Percentiles rank a stretch among this genome's conserved stretches.
phyloP scores from a whole-genome alignment of 1,140 invertebrate genomes.

The Sycophila sp. region DNA sequence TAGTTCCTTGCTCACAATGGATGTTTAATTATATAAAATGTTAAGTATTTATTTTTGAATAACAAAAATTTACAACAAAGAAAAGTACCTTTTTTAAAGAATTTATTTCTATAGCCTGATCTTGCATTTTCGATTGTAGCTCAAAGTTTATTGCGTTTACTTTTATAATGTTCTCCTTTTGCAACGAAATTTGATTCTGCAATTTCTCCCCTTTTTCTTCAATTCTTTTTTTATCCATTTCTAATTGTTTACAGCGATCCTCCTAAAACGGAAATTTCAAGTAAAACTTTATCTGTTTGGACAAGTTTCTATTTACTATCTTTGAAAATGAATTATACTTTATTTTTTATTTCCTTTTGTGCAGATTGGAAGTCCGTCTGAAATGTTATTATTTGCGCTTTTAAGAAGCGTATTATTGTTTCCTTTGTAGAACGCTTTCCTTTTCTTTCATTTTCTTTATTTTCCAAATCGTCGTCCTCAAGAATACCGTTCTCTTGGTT shows the following conservation, averaged over 20 bases:
- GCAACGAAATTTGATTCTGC: slow-evolving; percentile 52
- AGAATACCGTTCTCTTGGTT: too few relatives aligned
- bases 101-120: slow-evolving; percentile 58
- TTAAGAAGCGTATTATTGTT: slow-evolving; percentile 55
- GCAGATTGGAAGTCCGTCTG: slow-evolving; percentile 57
- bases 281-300: too few relatives aligned
- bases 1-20: too few relatives aligned
- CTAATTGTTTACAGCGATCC: slow-evolving; percentile 58
- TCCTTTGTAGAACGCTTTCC: slow-evolving; percentile 43
- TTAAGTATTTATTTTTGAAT: slow-evolving; percentile 5
- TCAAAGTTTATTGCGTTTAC: slow-evolving; percentile 53
- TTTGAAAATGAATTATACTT: slow-evolving; percentile 47
- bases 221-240: slow-evolving; percentile 58
- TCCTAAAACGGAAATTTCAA: slow-evolving; percentile 34
- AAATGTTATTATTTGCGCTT: slow-evolving; percentile 62
- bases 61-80: too few relatives aligned
- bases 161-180: slow-evolving; percentile 59
- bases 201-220: slow-evolving; percentile 60
- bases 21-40: too few relatives aligned
- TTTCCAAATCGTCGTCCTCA: too few relatives aligned
- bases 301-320: too few relatives aligned
- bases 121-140: slow-evolving; percentile 55
- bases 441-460: neutral
- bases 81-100: slow-evolving; percentile 65
- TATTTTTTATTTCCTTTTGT: slow-evolving; percentile 60